Evolutionary conservation across 37 sponge, comb jelly and placozoan species (phyloP).

Genomic region (Mnemiopsis leidyi): DNA sequence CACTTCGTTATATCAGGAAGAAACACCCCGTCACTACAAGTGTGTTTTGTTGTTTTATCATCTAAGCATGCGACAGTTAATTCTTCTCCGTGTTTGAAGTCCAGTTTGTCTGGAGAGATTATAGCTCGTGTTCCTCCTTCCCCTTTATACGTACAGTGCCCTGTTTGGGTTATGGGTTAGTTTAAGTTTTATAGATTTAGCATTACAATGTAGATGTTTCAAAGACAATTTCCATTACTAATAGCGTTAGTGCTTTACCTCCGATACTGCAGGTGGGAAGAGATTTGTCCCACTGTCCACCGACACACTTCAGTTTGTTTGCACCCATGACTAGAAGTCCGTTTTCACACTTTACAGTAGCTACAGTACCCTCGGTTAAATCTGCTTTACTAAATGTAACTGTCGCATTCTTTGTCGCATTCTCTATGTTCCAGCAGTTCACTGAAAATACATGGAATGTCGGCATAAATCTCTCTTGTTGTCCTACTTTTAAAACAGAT

Average conservation of each 20-base stretch:
- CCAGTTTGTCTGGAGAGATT: not conserved
- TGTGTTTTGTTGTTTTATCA: not conserved
- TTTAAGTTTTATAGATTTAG: no score
- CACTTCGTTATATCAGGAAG: not conserved
- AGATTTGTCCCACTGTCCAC: not conserved
- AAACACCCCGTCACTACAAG: not conserved
- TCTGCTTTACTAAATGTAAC: constrained; percentile 45
- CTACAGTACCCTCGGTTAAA: not conserved
- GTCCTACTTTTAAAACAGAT: no score
- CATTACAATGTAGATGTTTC: no score
- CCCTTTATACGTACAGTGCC: not conserved
- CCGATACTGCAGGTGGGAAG: not conserved
- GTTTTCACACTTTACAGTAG: not conserved
- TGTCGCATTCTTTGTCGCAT: not conserved
- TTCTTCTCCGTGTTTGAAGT: not conserved
- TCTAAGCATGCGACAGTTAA: not conserved
- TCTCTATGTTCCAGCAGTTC: constrained; percentile 8
- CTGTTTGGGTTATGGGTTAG: not conserved
- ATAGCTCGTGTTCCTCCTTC: not conserved
- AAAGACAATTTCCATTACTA: no score
- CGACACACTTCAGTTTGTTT: not conserved
- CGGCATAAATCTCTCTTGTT: no score
- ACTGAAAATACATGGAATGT: no score
- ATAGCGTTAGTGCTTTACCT: no score
- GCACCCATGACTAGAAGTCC: not conserved